A percentile compares a stretch with the other conserved stretches of the same genome.
Evolutionary conservation across 2,797 vertebrate genomes (phyloP).

Genomic region (Onychomys leucogaster): DNA sequence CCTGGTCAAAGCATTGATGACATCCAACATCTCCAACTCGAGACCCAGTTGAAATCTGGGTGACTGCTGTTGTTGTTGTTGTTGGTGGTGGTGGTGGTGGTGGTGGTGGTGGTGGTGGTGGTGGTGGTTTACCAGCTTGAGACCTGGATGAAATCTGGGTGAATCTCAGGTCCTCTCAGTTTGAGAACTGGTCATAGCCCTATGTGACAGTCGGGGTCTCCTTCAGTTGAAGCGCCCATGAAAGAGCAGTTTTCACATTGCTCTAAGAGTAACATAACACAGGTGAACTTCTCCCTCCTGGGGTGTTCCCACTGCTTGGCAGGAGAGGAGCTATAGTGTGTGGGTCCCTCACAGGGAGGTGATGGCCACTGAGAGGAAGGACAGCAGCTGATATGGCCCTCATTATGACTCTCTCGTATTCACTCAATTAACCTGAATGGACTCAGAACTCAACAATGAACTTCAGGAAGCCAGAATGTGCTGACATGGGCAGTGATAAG

Average conservation of each 20-base stretch:
- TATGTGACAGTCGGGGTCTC: neutral
- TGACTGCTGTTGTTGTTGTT: neutral
- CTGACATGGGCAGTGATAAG: neutral
- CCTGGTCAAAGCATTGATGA: neutral
- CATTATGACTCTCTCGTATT: rapidly evolving
- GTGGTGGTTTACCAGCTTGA: neutral
- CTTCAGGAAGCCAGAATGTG: neutral
- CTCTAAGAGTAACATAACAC: neutral
- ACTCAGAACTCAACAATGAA: neutral
- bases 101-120: too few relatives aligned
- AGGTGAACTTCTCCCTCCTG: neutral
- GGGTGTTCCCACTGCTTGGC: neutral
- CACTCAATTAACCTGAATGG: neutral
- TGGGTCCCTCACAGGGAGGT: neutral
- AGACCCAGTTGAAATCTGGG: neutral
- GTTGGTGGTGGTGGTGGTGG: too few relatives aligned
- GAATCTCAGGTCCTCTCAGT: neutral
- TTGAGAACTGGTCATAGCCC: neutral
- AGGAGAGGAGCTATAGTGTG: neutral
- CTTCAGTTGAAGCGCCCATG: too few relatives aligned
- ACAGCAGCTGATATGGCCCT: neutral
- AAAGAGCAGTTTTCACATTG: neutral
- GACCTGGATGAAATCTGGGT: too few relatives aligned
- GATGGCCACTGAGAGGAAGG: neutral
- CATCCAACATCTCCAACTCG: neutral